Evolutionary conservation across 1,140 invertebrate species (phyloP), one percentile per base, ranked within the genome.

Genomic region (Penaeus vannamei): DNA sequence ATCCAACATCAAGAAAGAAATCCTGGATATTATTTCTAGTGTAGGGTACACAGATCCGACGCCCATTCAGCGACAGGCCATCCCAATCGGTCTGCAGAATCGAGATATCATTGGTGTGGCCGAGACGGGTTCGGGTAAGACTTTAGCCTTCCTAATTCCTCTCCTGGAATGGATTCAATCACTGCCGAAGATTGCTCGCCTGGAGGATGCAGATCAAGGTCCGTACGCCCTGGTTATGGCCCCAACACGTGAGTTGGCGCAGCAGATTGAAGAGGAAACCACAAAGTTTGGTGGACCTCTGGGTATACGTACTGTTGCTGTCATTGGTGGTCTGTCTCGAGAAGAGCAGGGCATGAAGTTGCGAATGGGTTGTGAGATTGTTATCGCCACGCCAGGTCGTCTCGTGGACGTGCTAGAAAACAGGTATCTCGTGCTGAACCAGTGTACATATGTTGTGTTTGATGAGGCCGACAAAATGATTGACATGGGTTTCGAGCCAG

Each of bases 371-470:
- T 99, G 99, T 93, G 99, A 99, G 95, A 99, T 99, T 93, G 98
- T 99, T n/a, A 99, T 99, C 93, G 99, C 99, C 42, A 99, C 99
- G 1, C 99, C 99, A 79, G 99, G 99, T 94, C 97, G 99, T 95
- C 95, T 99, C 17, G 99, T 99, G 91, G 99, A 99, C 94, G 98
- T 99, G 0, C 94, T 99, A 79, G 99, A 99, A 94, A 99, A 99
- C 94, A 95, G 98, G 91, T 99, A 99, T 93, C 94, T 99, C 83
- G 98, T 99, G 17, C 94, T 99, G 0, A 98, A 97, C 93, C 97
- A 99, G 92, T 99, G 99, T 93, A 98, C 97, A 77, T 98, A 98
- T 92, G 97, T 98, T 91, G 97, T 98, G n/a, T 94, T 98, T 79
- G 97, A 98, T 92, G 97, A 98, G 94, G 98, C 98, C 77, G 98